Conservation (phyloP, 1,140 invertebrate species). For the Scylla paramamosain region DNA sequence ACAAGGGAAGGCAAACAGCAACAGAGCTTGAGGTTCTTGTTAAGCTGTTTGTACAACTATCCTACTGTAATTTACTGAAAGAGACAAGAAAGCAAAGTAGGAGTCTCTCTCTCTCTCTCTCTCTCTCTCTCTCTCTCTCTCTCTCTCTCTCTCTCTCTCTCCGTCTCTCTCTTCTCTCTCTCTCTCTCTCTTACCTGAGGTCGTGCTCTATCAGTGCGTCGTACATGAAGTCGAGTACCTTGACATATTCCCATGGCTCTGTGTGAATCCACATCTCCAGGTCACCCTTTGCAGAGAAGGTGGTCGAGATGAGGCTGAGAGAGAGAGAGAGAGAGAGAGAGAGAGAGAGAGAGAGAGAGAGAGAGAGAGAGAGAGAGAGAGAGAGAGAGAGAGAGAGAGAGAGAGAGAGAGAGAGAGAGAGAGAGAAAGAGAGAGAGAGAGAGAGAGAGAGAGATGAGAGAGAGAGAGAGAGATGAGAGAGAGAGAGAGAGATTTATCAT, state of each 20-base stretch:
- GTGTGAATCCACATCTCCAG: constrained; percentile 31
- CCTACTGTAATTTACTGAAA: too few species aligned
- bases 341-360: background rate
- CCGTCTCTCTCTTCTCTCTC: too few species aligned
- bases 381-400: too few species aligned
- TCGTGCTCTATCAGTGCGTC: constrained; percentile 8
- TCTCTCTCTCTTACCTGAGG: constrained; percentile 3
- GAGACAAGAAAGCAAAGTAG: background rate
- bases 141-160: too few species aligned
- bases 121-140: too few species aligned
- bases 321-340: background rate
- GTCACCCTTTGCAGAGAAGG: constrained; percentile 58
- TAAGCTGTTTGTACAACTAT: too few species aligned
- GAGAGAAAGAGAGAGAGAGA: background rate
- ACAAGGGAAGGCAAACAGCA: background rate
- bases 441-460: background rate
- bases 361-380: constrained; percentile 24
- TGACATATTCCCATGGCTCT: constrained; percentile 36
- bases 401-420: background rate
- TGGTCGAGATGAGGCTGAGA: constrained; percentile 39
- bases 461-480: too few species aligned
- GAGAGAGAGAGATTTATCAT: constrained; percentile 25
- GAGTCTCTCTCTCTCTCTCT: background rate
- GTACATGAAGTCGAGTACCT: background rate
- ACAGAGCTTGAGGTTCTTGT: too few species aligned